Conservation (phyloP, 2,113 vertebrate species). For the Sciurus niger region DNA sequence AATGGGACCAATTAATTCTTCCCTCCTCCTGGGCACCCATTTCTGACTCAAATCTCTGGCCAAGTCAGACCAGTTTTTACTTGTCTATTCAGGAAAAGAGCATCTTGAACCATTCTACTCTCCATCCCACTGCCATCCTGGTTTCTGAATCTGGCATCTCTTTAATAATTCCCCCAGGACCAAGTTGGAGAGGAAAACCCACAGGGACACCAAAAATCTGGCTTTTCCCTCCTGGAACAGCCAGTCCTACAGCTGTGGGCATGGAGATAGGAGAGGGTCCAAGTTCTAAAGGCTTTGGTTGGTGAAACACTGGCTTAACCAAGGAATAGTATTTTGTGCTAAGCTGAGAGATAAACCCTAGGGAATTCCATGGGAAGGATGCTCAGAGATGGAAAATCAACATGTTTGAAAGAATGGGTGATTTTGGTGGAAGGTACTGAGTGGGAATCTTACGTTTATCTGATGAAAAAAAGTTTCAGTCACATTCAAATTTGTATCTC, state of each 20-base stretch:
- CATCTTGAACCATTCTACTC: not conserved
- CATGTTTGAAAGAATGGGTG: not conserved
- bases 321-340: not conserved
- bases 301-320: not conserved
- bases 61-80: not conserved
- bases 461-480: conserved; percentile 5
- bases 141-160: not conserved
- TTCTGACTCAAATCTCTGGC: not conserved
- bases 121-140: not conserved
- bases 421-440: not conserved
- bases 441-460: not conserved
- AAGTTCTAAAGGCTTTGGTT: conserved; percentile 10
- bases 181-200: not conserved
- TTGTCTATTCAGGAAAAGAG: not conserved
- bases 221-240: not conserved
- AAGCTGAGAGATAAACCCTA: not conserved
- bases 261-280: not conserved
- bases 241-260: not conserved
- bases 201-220: not conserved
- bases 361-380: not conserved
- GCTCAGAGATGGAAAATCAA: not conserved
- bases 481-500: conserved; percentile 13
- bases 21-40: not conserved
- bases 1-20: not conserved
- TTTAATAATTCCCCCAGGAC: not conserved